phyloP scores from a whole-genome alignment of 1,140 invertebrate genomes.

The Drosophila novamexicana region DNA sequence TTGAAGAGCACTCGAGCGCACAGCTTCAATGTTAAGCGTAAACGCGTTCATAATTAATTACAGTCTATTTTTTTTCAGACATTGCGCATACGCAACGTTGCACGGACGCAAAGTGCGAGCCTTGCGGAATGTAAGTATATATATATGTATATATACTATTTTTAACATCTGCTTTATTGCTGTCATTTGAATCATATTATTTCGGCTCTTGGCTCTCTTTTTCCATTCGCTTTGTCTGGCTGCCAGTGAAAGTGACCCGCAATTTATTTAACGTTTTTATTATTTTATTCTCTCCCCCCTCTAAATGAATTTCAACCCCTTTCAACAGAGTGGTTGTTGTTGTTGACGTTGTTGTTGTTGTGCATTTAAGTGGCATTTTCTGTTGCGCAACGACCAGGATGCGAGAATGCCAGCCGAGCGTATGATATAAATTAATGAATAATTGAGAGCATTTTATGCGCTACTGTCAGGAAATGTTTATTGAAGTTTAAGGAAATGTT shows the following conservation, averaged over 20 bases:
- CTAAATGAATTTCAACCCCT: conserved; percentile 27
- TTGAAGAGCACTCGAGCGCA: conserved; percentile 47
- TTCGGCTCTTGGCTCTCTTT: conserved; percentile 15
- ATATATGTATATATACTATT: neutral
- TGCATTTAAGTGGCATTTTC: conserved; percentile 11
- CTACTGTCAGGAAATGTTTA: conserved; percentile 10
- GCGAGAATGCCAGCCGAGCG: neutral
- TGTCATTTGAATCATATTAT: conserved; percentile 45
- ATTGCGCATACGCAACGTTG: conserved; percentile 43
- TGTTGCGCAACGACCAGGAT: conserved; percentile 11
- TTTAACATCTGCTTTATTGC: conserved; percentile 19
- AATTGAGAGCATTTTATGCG: conserved; percentile 29
- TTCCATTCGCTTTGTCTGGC: conserved; percentile 14
- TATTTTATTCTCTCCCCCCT: neutral
- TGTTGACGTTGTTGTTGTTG: conserved; percentile 6
- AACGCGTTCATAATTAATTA: conserved; percentile 55
- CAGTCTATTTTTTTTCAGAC: conserved; percentile 16
- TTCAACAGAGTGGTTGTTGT: neutral
- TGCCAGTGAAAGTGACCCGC: conserved; percentile 32
- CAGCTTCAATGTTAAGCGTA: conserved; percentile 44
- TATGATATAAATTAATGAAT: conserved; percentile 49
- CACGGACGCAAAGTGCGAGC: neutral
- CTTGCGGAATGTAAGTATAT: neutral
- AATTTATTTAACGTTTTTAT: conserved; percentile 47
- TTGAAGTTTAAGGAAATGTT: conserved; percentile 7